Evolutionary conservation across 2,888 invertebrate species (phyloP).

Genomic region (Rhopalosiphum nymphaeae): DNA sequence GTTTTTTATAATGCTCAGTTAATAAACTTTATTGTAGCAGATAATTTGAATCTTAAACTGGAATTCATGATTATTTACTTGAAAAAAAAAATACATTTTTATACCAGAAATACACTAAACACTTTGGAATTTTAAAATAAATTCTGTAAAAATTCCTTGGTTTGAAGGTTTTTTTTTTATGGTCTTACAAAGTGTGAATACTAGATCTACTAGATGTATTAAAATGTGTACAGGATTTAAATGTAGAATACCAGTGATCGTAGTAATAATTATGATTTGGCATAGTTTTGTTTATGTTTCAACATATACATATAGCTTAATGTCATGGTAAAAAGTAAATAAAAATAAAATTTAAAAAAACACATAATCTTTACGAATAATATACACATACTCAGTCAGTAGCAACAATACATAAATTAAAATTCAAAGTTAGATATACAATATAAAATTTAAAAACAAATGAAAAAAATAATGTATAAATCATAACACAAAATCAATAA

Average conservation of each 20-base stretch:
- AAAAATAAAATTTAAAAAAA: conserved; percentile 62
- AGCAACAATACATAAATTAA: conserved; percentile 65
- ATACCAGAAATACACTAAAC: neutral
- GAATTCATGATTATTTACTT: neutral
- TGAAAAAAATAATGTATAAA: conserved; percentile 54
- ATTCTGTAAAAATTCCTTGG: neutral
- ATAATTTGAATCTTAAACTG: neutral
- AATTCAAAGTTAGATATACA: conserved; percentile 55
- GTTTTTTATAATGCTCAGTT: neutral
- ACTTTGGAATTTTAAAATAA: neutral
- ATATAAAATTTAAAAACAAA: conserved; percentile 65
- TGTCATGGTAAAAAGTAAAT: conserved; percentile 64
- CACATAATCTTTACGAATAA: conserved; percentile 63
- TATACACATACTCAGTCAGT: conserved; percentile 64
- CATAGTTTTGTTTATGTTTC: conserved; percentile 60
- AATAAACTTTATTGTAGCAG: neutral
- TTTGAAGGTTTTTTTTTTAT: neutral
- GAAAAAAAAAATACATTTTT: neutral
- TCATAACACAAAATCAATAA: conserved; percentile 61
- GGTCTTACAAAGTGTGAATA: neutral
- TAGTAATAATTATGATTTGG: conserved; percentile 48
- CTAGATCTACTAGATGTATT: neutral
- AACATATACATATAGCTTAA: conserved; percentile 60
- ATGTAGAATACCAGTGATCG: conserved; percentile 42
- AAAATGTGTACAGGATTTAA: conserved; percentile 26